Evolutionary conservation across 2,797 vertebrate genomes (phyloP).

Genomic region (Mastacembelus armatus): DNA sequence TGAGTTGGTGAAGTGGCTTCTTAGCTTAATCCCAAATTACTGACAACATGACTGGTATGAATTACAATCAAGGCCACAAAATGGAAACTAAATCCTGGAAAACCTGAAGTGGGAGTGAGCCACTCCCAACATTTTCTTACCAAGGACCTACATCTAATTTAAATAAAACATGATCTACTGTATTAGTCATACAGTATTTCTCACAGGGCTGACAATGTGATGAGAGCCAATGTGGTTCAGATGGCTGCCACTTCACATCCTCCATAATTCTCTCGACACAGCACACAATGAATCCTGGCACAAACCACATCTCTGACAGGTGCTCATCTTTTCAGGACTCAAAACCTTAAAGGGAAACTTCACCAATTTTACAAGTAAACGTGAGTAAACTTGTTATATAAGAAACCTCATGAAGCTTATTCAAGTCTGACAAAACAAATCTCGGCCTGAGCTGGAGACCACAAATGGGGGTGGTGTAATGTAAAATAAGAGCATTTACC

Average conservation of each 20-base stretch:
- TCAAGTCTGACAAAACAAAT: too few relatives aligned
- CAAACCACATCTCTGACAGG: slow-evolving; percentile 3
- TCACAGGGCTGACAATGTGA: slow-evolving; percentile 53
- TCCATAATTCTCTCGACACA: slow-evolving; percentile 26
- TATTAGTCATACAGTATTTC: slow-evolving; percentile 40
- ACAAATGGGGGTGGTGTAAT: too few relatives aligned
- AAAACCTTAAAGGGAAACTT: neutral
- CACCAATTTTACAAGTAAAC: slow-evolving; percentile 1
- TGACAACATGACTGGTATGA: slow-evolving; percentile 13
- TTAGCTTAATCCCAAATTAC: slow-evolving; percentile 20
- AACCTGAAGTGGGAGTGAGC: slow-evolving; percentile 13
- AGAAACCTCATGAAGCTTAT: neutral
- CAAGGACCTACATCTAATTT: slow-evolving; percentile 39
- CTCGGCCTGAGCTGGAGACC: too few relatives aligned
- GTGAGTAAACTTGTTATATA: neutral
- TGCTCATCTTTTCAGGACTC: neutral
- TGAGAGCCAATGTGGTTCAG: slow-evolving; percentile 31
- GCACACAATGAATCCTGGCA: slow-evolving; percentile 8
- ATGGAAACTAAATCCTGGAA: slow-evolving; percentile 42
- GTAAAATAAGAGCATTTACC: too few relatives aligned
- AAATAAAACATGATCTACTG: slow-evolving; percentile 30
- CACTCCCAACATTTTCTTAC: slow-evolving; percentile 32
- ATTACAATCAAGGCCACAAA: slow-evolving; percentile 17
- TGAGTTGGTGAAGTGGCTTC: slow-evolving; percentile 5
- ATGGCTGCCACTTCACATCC: slow-evolving; percentile 40